Base-by-base conservation (phyloP, 2,797 vertebrate genomes). In the Anguilla marmorata region DNA sequence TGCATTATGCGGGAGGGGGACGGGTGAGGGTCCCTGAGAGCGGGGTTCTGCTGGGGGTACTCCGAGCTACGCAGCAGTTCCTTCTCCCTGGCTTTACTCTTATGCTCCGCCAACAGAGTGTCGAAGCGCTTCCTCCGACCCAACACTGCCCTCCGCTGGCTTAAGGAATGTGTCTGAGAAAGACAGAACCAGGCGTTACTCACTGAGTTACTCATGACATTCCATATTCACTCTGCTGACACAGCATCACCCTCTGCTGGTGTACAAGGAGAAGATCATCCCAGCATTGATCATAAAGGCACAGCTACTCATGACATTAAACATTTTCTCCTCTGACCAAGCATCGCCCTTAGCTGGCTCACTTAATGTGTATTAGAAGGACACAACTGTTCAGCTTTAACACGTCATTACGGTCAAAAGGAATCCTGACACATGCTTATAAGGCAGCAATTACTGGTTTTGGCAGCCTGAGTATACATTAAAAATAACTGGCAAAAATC, bases 91-190 rank as follows among this genome's bases (percentile, higher is more conserved):
- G 97, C 93, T 97, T 97, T 97, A 95, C 95, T 98, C 97, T 99
- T 99, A 97, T 99, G 99, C 97, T 99, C 99, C 0, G 98, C 98
- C 95, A 99, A 93, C 92, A 99, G 96, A 85, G 97, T 95, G 94
- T 99, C 98, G 91, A 99, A 99, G 94, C 97, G 97, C 92, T 99
- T 99, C 95, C 98, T 98, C 94, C 99, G 97, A 94, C 99, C 99
- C 93, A 96, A 97, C 95, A 99, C 99, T 86, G 98, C 98, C 96
- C 99, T 97, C 95, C 98, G 97, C 95, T 99, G 98, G 97, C 97
- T 98, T 97, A 99, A 98, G 98, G 99, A 99, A 99, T 99, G 99
- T 97, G 99, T 98, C 99, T 99, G 94, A 11, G 93, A 90, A 92
- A 52, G 58, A 76, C 63, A 33, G 12, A 2, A 56, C 27, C 50